Conservation (phyloP, 2,797 vertebrate genomes). For the Sciaenops ocellatus region DNA sequence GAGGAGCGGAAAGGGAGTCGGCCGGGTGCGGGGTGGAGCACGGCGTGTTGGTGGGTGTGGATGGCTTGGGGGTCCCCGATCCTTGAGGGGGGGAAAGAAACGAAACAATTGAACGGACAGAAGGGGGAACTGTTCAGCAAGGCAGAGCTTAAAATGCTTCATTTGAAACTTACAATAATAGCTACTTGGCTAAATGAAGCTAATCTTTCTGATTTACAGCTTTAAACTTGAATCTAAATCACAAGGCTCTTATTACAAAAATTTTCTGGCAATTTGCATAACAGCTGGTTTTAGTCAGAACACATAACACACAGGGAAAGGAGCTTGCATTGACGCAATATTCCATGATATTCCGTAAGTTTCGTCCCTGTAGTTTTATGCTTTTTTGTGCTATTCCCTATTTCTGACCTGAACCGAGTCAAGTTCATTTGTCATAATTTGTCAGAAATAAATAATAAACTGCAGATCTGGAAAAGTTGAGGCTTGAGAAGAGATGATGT, state of each 20-base stretch:
- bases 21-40: conserved; percentile 95
- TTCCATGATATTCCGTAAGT: not conserved
- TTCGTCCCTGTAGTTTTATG: conserved; percentile 10
- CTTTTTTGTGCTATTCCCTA: conserved; percentile 4
- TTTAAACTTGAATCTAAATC: not conserved
- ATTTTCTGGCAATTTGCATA: not conserved
- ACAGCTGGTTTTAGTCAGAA: conserved; percentile 41
- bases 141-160: not conserved
- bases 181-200: not conserved
- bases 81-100: conserved; percentile 82
- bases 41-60: conserved; percentile 95
- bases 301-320: not conserved
- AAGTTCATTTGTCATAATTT: conserved; percentile 32
- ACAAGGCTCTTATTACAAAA: not conserved
- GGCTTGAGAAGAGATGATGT: conserved; percentile 27
- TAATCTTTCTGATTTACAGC: conserved; percentile 1
- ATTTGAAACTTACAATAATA: not conserved
- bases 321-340: conserved; percentile 17
- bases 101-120: not conserved
- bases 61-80: conserved; percentile 98
- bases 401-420: conserved; percentile 30
- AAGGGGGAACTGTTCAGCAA: not conserved
- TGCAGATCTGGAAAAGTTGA: conserved; percentile 46
- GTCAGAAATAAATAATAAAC: not conserved
- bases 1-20: conserved; percentile 90